Percentiles rank a stretch among this genome's conserved stretches.
Conservation (phyloP, 2,113 vertebrate genomes). For the Nothobranchius kuhntae region DNA sequence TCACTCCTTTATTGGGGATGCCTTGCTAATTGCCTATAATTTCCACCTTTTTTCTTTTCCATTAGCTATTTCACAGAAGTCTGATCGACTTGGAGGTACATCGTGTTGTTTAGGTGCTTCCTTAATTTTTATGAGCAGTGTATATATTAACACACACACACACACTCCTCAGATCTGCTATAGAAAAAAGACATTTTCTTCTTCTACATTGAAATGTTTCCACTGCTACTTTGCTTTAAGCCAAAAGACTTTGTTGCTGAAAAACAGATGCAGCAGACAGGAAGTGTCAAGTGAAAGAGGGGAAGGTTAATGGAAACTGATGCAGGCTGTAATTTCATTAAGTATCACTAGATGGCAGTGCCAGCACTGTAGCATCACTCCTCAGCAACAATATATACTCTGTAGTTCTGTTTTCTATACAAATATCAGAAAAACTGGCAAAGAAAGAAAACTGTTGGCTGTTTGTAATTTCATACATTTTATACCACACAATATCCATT, state of each 20-base stretch:
- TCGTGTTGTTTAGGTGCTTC: no score
- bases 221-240: conserved; percentile 29
- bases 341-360: conserved; percentile 79
- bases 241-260: conserved; percentile 1
- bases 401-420: conserved; percentile 54
- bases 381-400: conserved; percentile 63
- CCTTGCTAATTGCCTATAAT: no score
- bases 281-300: conserved; percentile 1
- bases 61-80: no score
- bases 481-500: conserved; percentile 31
- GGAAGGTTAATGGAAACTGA: conserved; percentile 55
- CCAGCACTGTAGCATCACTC: conserved; percentile 76
- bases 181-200: conserved; percentile 22
- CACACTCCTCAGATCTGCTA: conserved; percentile 2
- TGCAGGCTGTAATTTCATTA: conserved; percentile 64
- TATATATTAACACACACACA: conserved; percentile 4
- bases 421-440: conserved; percentile 37
- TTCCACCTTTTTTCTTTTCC: no score
- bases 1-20: no score
- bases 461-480: conserved; percentile 5
- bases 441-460: neutral
- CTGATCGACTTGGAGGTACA: no score
- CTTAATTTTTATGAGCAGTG: no score
- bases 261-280: conserved; percentile 7
- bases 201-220: conserved; percentile 14